These are phyloP conservation scores for Pomatostomus ruficeps DNA, from an alignment of 2,113 vertebrate species.

Conservation along the genomic window DNA sequence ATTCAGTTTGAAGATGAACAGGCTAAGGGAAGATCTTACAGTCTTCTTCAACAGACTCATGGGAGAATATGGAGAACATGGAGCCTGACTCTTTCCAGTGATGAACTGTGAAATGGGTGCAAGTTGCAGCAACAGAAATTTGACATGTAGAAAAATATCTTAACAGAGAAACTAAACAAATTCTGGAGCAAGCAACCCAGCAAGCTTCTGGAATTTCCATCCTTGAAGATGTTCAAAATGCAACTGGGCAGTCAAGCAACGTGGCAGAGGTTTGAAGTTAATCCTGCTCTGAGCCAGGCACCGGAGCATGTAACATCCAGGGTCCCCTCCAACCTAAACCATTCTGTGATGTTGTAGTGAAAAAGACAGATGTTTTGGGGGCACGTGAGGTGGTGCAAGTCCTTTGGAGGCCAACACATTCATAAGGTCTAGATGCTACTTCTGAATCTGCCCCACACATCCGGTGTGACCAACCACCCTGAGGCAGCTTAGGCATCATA, in stretches of 20 bases:
- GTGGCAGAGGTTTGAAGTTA: background rate
- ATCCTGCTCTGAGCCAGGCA: background rate
- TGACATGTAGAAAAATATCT: background rate
- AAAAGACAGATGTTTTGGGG: background rate
- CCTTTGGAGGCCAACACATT: background rate
- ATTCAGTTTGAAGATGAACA: background rate
- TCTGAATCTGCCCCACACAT: background rate
- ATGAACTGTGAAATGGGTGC: background rate
- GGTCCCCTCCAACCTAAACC: background rate
- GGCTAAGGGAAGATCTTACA: background rate
- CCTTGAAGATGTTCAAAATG: background rate
- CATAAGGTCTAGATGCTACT: background rate
- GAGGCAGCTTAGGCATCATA: rapidly evolving
- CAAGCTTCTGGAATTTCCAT: background rate
- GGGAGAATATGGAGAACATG: background rate
- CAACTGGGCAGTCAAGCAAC: background rate
- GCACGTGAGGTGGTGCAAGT: background rate
- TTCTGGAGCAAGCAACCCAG: background rate
- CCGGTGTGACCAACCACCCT: rapidly evolving
- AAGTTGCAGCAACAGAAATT: background rate
- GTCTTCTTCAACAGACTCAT: background rate
- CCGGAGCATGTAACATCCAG: background rate
- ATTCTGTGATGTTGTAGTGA: background rate
- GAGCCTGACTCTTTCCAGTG: background rate
- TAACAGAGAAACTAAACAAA: background rate